phyloP scores from a whole-genome alignment of 1,140 invertebrate genomes.

The Drosophila pandora region DNA sequence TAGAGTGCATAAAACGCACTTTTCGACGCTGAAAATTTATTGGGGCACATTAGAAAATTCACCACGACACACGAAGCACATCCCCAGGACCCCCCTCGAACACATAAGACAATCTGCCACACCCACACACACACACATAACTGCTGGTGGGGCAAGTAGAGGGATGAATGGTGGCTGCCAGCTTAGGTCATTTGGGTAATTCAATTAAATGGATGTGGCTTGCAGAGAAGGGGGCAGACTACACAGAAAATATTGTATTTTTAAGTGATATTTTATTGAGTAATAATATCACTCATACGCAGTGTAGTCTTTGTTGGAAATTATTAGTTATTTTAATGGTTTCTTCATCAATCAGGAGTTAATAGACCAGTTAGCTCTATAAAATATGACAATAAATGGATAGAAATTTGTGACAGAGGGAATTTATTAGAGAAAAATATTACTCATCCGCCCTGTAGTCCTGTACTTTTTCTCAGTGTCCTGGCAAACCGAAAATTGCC shows the following conservation, averaged over 20 bases:
- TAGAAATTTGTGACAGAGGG: no score
- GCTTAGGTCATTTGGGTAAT: slow-evolving; percentile 47
- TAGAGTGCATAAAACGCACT: slow-evolving; percentile 63
- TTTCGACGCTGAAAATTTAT: slow-evolving; percentile 57
- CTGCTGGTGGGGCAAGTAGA: not conserved
- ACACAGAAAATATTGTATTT: not conserved
- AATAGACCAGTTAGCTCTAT: no score
- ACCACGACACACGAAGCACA: slow-evolving; percentile 40
- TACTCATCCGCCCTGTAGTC: no score
- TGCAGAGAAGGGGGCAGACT: not conserved
- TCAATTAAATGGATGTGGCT: slow-evolving; percentile 49
- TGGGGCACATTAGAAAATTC: slow-evolving; percentile 58
- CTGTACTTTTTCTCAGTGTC: not conserved
- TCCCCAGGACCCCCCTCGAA: slow-evolving; percentile 1
- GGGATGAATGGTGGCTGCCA: slow-evolving; percentile 1
- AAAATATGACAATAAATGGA: no score
- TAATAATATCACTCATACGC: not conserved
- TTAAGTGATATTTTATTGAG: not conserved
- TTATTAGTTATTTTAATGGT: no score
- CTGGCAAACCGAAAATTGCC: not conserved
- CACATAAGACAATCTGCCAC: slow-evolving; percentile 37
- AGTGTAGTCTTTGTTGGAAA: not conserved
- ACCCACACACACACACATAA: slow-evolving; percentile 8
- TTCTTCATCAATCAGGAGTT: no score
- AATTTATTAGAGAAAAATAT: no score